Evolutionary conservation across 2,113 vertebrate genomes (phyloP), one percentile per base, ranked within the genome.

Genomic region (Platysternon megacephalum): DNA sequence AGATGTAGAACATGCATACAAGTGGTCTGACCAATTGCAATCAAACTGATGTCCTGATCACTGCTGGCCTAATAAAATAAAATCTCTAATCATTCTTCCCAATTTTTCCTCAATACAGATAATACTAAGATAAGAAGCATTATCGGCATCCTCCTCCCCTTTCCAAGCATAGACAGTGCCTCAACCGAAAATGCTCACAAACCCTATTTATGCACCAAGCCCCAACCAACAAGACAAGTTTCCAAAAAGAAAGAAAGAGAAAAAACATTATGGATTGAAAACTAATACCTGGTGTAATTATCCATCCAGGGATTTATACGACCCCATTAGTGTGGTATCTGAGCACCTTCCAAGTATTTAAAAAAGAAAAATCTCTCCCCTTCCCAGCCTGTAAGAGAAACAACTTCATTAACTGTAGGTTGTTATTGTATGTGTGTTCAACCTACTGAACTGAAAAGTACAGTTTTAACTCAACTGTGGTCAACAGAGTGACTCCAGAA

Each of bases 301-400:
- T 39, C 44, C 56, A 84, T 39, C 44, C 49, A 82, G 89, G 79
- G 88, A 95, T 96, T 94, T 86, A 61, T 53, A 39, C 84, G 51
- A 93, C 32, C 39, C 0, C 35, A 61, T 26, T 68, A 93, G 13
- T 17, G 82, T 32, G 46, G 83, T 91, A 93, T 86, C 35, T 94
- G 61, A 90, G 84, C 91, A 94, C 55, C 39, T 46, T 53, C 35
- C 0, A 2, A 17, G 51, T 2, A 1, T 84, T 91, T 86, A 86
- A 72, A 90, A 86, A 9, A 14, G 58, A 61, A 61, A 61, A 61
- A 61, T 29, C 29, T 61, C 24, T 85, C 1, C 0, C 19, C 74
- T 91, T 79, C 24, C 46, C 46, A 55, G 26, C 44, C 4, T 39
- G 29, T 19, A 81, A 61, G 39, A 91, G 91, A 68, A 80, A 91